Evolutionary conservation across 2,888 invertebrate genomes (phyloP).

Genomic region (Eudasyphora cyanicolor): DNA sequence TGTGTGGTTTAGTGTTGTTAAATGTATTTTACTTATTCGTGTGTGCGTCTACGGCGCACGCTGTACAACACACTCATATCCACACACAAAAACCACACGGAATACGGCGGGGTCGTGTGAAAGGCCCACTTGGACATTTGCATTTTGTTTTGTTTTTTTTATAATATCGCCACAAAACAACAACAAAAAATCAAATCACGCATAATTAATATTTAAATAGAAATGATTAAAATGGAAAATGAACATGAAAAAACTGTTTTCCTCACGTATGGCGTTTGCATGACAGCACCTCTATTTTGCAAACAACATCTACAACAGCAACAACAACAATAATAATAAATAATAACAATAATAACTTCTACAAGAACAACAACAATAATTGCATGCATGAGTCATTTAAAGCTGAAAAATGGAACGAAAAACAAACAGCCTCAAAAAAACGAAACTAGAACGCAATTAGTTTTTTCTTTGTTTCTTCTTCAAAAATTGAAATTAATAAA

Average conservation of each 20-base stretch:
- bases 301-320: conserved; percentile 17
- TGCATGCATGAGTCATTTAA: conserved; percentile 73
- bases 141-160: conserved; percentile 29
- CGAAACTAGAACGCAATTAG: conserved; percentile 37
- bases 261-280: conserved; percentile 60
- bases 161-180: conserved; percentile 17
- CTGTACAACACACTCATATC: background rate
- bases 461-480: no score
- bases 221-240: conserved; percentile 44
- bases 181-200: conserved; percentile 46
- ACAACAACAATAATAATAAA: background rate
- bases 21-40: conserved; percentile 1
- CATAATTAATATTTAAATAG: conserved; percentile 52
- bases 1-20: background rate
- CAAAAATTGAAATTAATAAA: no score
- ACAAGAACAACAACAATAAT: conserved; percentile 67
- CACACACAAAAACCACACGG: background rate
- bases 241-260: conserved; percentile 34
- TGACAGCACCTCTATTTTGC: conserved; percentile 56
- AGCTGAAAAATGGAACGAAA: conserved; percentile 41
- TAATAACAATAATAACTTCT: no score
- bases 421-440: conserved; percentile 47
- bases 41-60: background rate
- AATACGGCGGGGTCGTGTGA: background rate
- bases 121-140: conserved; percentile 60